Percentiles rank a stretch among this genome's conserved stretches.
These are phyloP conservation scores for Drosophila mimica DNA, from an alignment of 2,888 invertebrate genomes.

Conservation along the genomic window DNA sequence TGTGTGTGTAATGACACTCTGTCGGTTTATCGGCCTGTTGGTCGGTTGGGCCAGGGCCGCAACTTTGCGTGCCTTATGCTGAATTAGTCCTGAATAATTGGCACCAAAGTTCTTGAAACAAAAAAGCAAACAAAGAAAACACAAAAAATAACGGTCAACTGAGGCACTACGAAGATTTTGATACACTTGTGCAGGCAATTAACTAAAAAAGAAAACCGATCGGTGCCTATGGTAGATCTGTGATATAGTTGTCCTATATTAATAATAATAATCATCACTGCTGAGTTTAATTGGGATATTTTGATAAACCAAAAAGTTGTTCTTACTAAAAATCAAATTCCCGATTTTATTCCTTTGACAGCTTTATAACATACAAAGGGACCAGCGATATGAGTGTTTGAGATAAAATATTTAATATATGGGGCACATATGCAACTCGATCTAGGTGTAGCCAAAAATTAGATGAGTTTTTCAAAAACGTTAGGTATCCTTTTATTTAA, in stretches of 20 bases:
- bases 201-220: neutral
- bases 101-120: slow-evolving; percentile 54
- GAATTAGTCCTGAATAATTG: slow-evolving; percentile 77
- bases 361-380: too few relatives aligned
- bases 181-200: neutral
- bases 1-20: slow-evolving; percentile 68
- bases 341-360: too few relatives aligned
- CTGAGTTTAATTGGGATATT: neutral
- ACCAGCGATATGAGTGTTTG: too few relatives aligned
- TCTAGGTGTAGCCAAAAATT: too few relatives aligned
- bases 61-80: slow-evolving; percentile 67
- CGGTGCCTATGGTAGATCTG: neutral
- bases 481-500: too few relatives aligned
- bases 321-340: neutral
- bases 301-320: neutral
- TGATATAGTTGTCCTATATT: neutral
- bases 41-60: slow-evolving; percentile 55
- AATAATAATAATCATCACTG: neutral
- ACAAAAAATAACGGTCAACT: neutral
- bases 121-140: slow-evolving; percentile 13
- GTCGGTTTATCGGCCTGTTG: slow-evolving; percentile 38
- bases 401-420: too few relatives aligned
- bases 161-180: neutral
- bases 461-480: too few relatives aligned
- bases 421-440: too few relatives aligned